Base-by-base conservation (phyloP, 2,888 invertebrate genomes). In the Brachyopa scutellaris region DNA sequence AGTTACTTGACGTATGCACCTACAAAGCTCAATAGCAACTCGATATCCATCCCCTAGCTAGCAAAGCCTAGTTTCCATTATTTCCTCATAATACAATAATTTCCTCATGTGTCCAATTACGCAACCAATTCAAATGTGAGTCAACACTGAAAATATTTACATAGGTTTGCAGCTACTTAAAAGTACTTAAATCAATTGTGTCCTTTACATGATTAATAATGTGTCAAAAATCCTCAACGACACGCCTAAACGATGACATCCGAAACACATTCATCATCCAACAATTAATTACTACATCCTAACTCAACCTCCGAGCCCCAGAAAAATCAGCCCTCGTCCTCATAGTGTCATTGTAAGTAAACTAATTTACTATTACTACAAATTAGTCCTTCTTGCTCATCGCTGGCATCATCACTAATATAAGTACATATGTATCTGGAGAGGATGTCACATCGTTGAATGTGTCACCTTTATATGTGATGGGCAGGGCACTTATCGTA, bases 321-420 rank as follows among this genome's bases (percentile, higher is more conserved):
- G 9, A 26, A 3, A 3, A 31, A 11, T 0, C 11, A 31, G 9
- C 40, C 40, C 0, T 11, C 45, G 5, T 6, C 13, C 17, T 9
- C 51, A 26, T 19, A 47, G 47, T 57, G 29, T 47, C 38, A 47
- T 57, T 57, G 49, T 17, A 33, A 29, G 36, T n/a, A 59, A 49
- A 61, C 40, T 29, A 61, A 51, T 70, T 70, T 61, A 49, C 38
- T 61, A 47, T 51, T 21, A 38, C 49, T 70, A 31, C 51, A 40
- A 70, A 70, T 70, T 70, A 23, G 59, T 59, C 21, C 26, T 38
- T 9, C 36, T 11, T 17, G 29, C 19, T 17, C 7, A 19, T 23
- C 55, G 45, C 19, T 4, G 26, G 3, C 6, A 6, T 26, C 26
- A 3, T 26, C 3, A 3, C 6, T 26, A 26, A 26, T 3, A 26